Percentiles rank a stretch among this genome's conserved stretches.
These are phyloP conservation scores for Heterohyrax brucei DNA, from an alignment of 2,797 vertebrate species.

Conservation along the genomic window DNA sequence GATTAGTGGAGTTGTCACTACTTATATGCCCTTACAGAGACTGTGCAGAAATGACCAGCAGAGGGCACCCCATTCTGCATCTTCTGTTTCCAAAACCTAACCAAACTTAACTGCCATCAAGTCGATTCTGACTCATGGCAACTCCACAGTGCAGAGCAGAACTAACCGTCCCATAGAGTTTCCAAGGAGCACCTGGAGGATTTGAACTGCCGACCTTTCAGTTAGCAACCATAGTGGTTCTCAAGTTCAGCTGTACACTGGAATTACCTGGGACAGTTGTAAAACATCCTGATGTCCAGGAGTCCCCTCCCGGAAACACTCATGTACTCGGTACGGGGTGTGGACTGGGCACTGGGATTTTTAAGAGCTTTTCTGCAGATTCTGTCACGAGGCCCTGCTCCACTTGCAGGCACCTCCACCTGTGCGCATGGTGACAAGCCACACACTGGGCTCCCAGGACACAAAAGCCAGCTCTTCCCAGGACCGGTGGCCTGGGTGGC, in stretches of 20 bases:
- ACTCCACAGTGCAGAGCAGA: too few relatives aligned
- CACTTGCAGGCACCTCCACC: not conserved
- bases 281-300: not conserved
- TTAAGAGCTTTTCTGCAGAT: not conserved
- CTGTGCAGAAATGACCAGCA: not conserved
- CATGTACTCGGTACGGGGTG: not conserved
- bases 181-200: too few relatives aligned
- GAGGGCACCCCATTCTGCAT: not conserved
- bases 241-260: rapidly evolving
- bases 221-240: not conserved
- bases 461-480: not conserved
- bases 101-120: too few relatives aligned
- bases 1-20: not conserved
- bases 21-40: not conserved
- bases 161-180: too few relatives aligned
- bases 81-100: too few relatives aligned
- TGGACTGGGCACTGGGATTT: not conserved
- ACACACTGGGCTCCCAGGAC: not conserved
- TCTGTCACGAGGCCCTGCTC: not conserved
- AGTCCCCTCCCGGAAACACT: not conserved
- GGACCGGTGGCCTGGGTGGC: too few relatives aligned
- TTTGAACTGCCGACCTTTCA: too few relatives aligned
- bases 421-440: not conserved
- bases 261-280: not conserved
- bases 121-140: too few relatives aligned